Conservation (phyloP, 2,113 vertebrate species). For the Apodemus speciosus region DNA sequence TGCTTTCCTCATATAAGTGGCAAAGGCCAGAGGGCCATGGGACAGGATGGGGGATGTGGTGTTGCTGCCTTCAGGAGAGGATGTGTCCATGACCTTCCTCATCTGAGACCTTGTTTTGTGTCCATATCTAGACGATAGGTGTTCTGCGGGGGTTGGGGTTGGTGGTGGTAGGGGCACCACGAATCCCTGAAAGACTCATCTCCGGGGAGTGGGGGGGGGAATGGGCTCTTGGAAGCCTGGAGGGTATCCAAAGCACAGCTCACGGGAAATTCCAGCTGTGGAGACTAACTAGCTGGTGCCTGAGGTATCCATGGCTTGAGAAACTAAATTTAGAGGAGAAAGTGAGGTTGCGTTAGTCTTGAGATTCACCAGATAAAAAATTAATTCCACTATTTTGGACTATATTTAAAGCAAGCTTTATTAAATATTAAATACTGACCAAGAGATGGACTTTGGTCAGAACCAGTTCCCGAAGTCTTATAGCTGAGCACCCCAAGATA, state of each 20-base stretch:
- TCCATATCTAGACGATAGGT: background rate
- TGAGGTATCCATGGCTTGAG: background rate
- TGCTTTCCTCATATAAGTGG: background rate
- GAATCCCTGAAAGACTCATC: background rate
- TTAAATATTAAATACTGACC: background rate
- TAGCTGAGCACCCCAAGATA: background rate
- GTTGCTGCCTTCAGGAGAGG: background rate
- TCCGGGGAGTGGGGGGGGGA: background rate
- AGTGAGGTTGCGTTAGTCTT: background rate
- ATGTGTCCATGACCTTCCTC: background rate
- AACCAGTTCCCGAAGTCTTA: background rate
- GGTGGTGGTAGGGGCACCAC: background rate
- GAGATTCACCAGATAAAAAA: background rate
- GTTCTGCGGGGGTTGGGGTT: background rate
- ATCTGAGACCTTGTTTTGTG: background rate
- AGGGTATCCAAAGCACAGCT: background rate
- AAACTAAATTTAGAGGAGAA: conserved; percentile 7
- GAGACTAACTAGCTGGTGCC: background rate
- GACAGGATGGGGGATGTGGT: background rate
- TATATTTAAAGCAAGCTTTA: background rate
- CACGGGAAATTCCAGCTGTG: background rate
- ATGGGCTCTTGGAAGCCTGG: background rate
- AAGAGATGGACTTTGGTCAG: background rate
- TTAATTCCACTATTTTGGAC: background rate
- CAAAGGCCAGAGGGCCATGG: background rate